These are phyloP conservation scores for Shinisaurus crocodilurus DNA, from an alignment of 2,113 vertebrate genomes.

Conservation along the genomic window DNA sequence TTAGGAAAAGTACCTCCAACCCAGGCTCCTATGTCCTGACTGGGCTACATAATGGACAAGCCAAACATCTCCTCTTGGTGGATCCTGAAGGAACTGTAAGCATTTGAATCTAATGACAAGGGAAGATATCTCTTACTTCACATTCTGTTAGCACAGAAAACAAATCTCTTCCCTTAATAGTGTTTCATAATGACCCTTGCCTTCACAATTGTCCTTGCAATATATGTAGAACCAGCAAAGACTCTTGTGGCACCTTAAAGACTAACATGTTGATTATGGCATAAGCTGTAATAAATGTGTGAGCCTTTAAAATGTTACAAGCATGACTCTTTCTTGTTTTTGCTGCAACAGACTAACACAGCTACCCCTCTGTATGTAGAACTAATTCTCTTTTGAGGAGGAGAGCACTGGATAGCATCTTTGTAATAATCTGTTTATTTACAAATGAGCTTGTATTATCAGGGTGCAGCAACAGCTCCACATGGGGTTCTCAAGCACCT, in stretches of 20 bases:
- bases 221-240: not conserved
- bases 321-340: not conserved
- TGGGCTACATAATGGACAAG: conserved; percentile 92
- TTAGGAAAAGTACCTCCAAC: conserved; percentile 95
- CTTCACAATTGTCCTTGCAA: not conserved
- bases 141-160: not conserved
- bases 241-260: not conserved
- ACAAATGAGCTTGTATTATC: conserved; percentile 11
- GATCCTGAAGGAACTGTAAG: conserved; percentile 96
- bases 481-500: not conserved
- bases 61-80: conserved; percentile 94
- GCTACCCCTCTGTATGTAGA: not conserved
- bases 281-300: not conserved
- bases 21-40: conserved; percentile 95
- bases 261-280: not conserved
- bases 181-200: not conserved
- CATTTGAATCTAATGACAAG: conserved; percentile 1
- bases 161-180: not conserved
- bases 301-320: not conserved
- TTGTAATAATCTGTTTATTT: not conserved
- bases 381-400: not conserved
- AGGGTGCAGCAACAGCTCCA: not conserved
- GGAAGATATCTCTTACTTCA: not conserved
- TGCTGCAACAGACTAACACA: not conserved
- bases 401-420: not conserved